Percentiles rank a stretch among this genome's conserved stretches.
phyloP scores from a whole-genome alignment of 2,113 vertebrate species.

The Parotia lawesii region DNA sequence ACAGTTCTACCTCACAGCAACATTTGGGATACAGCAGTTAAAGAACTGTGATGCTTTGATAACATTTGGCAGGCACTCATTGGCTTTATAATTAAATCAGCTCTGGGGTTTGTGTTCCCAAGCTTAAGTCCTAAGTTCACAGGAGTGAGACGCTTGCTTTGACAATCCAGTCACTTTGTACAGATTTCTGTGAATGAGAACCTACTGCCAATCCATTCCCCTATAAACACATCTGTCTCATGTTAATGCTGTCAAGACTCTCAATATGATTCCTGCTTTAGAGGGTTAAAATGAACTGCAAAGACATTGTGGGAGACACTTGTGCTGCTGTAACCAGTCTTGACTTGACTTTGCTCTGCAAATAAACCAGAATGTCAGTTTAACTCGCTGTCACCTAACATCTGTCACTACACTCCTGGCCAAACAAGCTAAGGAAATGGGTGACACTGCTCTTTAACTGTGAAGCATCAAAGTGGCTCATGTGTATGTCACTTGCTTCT shows the following conservation, averaged over 20 bases:
- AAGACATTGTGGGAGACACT: neutral
- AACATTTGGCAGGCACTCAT: neutral
- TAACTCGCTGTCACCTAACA: slow-evolving; percentile 35
- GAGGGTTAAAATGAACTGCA: slow-evolving; percentile 1
- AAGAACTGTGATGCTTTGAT: neutral
- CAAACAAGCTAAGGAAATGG: slow-evolving; percentile 32
- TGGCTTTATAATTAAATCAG: neutral
- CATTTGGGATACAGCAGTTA: neutral
- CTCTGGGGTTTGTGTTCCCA: neutral
- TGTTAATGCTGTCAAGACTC: neutral
- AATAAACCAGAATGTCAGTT: slow-evolving; percentile 46
- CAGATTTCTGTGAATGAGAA: slow-evolving; percentile 8
- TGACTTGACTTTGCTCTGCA: slow-evolving; percentile 44
- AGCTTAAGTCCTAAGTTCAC: neutral
- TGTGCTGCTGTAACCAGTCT: slow-evolving; percentile 8
- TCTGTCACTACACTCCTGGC: neutral
- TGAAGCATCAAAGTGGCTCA: neutral
- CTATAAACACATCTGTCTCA: neutral
- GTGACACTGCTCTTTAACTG: neutral
- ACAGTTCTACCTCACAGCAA: neutral
- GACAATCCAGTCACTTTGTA: neutral
- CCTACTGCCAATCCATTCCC: neutral
- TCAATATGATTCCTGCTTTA: neutral
- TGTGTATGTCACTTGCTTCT: neutral
- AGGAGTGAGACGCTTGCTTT: neutral